Evolutionary conservation across 2,888 invertebrate genomes (phyloP), one percentile per base, ranked within the genome.

Genomic region (Melanophora roralis): DNA sequence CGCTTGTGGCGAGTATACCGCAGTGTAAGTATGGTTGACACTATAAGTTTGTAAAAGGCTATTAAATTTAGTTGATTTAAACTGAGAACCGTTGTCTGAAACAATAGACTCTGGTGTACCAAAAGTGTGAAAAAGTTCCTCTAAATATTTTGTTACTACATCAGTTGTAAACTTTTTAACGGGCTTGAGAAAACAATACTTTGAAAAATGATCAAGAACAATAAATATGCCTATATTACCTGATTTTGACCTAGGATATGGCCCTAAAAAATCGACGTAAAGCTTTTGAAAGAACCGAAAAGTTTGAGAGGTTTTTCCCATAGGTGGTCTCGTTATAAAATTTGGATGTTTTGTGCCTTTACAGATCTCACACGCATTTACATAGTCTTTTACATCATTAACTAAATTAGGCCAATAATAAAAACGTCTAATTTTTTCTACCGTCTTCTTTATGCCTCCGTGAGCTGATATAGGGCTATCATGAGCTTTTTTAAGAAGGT

Each of bases 151-250:
- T 2, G 51, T 34, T 0, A 75, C 62, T 2, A 73, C 49, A 6
- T 49, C 40, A 2, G 80, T 23, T 2, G 59, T 78, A n/a, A 69
- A 72, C 40, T 80, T 82, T 36, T 75, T 80, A 5, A 80, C 47
- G 0, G 78, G 34, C 51, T 73, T 64, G 1, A 82, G 12, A 32
- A 78, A 64, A n/a, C 59, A 27, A 67, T 78, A 81, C 34, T 81
- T 81, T 1, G 81, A 67, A 21, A n/a, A n/a, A n/a, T n/a, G n/a
- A n/a, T n/a, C n/a, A n/a, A n/a, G n/a, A n/a, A n/a, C n/a, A n/a
- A n/a, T 67, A 19, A 80, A 36, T 8, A 80, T 59, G 0, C 80
- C 78, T 6, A 76, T 69, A 55, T 78, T 78, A 4, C 75, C 73
- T 7, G 49, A 16, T 45, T 67, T 75, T 0, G 78, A 81, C 1